Evolutionary conservation across 2,888 invertebrate genomes (phyloP), one percentile per base, ranked within the genome.

Genomic region (Agrilus biguttatus): DNA sequence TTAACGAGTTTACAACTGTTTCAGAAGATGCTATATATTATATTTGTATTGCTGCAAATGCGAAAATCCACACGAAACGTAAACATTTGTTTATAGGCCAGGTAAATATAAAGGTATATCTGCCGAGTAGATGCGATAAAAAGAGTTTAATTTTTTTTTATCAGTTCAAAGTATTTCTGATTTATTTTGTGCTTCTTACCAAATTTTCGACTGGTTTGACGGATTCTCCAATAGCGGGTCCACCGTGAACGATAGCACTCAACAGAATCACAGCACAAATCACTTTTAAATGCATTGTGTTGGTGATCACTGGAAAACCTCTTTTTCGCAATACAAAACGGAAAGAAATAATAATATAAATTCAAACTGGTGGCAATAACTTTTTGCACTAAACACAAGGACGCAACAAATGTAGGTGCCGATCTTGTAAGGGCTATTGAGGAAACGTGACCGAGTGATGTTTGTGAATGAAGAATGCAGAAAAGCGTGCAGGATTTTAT

Each of bases 401-500:
- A 21, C 34, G 35, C 35, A 40, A 40, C 8, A 36, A 33, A 39
- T 28, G 14, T 17, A 39, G 28, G 28, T 28, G 28, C 28, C 28
- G 10, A 28, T 2, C 5, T 28, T 28, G 28, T 28, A 14, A 33
- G 32, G 10, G 33, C 23, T 28, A 28, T 28, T 28, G 28, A 28
- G 10, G 28, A 28, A 28, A 10, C 62, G 62, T 62, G 59, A 54
- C 63, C 62, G 59, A 33, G 45, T 42, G 21, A 58, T 55, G 62
- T 60, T 62, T 59, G 55, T 57, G 61, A 64, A 63, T 64, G 63
- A 58, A 57, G 59, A 57, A 50, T 34, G 41, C 49, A 47, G 53
- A 55, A 55, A 55, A 55, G 58, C 56, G 56, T 55, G 61, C 56
- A 63, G 58, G 57, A 60, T 61, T 65, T 63, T 66, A 66, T 66